Evolutionary conservation across 2,888 invertebrate species (phyloP).

Genomic region (Drosophila mercatorum): DNA sequence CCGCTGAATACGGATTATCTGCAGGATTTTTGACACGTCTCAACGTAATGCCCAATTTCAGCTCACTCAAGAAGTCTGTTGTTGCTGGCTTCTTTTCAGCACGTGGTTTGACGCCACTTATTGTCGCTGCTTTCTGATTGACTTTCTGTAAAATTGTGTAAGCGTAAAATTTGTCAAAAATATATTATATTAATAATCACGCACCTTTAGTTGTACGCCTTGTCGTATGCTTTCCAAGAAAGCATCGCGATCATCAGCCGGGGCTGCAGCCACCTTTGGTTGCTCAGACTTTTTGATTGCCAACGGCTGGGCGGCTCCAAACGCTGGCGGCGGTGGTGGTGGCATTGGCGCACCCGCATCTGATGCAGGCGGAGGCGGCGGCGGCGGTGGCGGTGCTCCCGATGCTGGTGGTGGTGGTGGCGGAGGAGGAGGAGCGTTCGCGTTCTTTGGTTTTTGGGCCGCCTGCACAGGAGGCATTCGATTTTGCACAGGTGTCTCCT

Average conservation of each 20-base stretch:
- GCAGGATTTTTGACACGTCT: slow-evolving; percentile 66
- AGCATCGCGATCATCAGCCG: slow-evolving; percentile 63
- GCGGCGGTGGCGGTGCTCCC: slow-evolving; percentile 22
- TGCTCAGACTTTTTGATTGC: slow-evolving; percentile 37
- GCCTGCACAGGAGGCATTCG: slow-evolving; percentile 23
- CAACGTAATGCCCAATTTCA: slow-evolving; percentile 73
- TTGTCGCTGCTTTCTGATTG: slow-evolving; percentile 74
- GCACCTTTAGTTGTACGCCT: slow-evolving; percentile 76
- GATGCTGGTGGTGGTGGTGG: slow-evolving; percentile 25
- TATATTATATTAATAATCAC: neutral
- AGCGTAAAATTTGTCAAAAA: neutral
- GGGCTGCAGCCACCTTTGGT: slow-evolving; percentile 27
- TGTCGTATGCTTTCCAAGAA: slow-evolving; percentile 75
- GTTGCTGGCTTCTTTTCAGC: slow-evolving; percentile 69
- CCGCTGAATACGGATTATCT: slow-evolving; percentile 69
- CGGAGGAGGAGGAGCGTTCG: slow-evolving; percentile 25
- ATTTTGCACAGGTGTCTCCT: slow-evolving; percentile 3
- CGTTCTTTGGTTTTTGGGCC: slow-evolving; percentile 18
- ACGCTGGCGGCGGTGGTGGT: slow-evolving; percentile 41
- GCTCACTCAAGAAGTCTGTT: slow-evolving; percentile 72
- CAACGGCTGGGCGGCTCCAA: slow-evolving; percentile 17
- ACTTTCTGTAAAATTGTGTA: slow-evolving; percentile 68
- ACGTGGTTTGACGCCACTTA: slow-evolving; percentile 71
- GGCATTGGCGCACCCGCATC: slow-evolving; percentile 42
- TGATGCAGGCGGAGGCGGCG: slow-evolving; percentile 19